A percentile compares a stretch with the other conserved stretches of the same genome.
These are phyloP conservation scores for Nothoprocta pentlandii DNA, from an alignment of 2,113 vertebrate genomes.

Conservation along the genomic window DNA sequence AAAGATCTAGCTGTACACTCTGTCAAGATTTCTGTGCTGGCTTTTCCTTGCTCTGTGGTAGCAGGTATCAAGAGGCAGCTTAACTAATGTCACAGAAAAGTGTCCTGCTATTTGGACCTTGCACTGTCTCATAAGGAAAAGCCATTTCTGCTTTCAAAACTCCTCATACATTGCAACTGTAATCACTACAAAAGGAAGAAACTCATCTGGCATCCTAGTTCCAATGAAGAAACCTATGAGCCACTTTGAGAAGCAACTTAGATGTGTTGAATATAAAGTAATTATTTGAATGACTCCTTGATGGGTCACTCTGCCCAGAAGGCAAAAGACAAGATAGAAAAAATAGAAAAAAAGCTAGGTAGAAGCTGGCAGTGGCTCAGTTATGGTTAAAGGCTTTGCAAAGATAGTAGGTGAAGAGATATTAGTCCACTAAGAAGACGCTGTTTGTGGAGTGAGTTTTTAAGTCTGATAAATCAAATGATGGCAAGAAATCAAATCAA, in stretches of 20 bases:
- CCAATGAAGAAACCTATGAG: neutral
- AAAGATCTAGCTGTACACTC: neutral
- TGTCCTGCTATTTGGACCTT: neutral
- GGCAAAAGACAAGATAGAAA: neutral
- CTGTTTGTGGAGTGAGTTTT: neutral
- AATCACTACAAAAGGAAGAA: neutral
- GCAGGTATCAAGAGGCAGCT: neutral
- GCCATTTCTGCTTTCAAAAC: neutral
- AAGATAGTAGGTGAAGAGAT: neutral
- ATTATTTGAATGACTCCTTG: neutral
- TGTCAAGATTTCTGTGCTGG: neutral
- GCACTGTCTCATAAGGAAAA: neutral
- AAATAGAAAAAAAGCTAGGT: neutral
- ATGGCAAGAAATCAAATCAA: neutral
- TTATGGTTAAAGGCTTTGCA: neutral
- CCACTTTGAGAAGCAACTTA: neutral
- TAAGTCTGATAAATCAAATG: neutral
- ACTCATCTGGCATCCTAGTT: neutral
- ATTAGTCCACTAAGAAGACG: neutral
- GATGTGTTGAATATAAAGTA: neutral
- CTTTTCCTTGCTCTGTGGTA: neutral
- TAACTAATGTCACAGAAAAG: neutral
- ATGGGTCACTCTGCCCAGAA: neutral
- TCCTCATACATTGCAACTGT: neutral
- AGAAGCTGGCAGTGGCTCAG: neutral